Percentiles rank a stretch among this genome's conserved stretches.
Evolutionary conservation across 2,797 vertebrate species (phyloP).

Genomic region (Kryptopterus vitreolus): DNA sequence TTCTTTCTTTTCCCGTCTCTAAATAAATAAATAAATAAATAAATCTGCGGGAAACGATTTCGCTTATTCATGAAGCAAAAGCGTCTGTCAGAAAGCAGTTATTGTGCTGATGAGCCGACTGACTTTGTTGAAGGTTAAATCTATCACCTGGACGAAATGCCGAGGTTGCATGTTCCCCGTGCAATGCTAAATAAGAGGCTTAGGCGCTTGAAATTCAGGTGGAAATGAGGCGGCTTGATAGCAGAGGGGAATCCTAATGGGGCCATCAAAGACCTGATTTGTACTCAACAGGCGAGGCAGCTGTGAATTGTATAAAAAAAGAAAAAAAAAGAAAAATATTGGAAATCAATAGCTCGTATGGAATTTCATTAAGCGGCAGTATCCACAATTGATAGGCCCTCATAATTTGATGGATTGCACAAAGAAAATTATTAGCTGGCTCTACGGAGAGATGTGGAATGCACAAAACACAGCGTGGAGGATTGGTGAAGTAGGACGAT

Average conservation of each 20-base stretch:
- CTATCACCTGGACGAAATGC: conserved; percentile 71
- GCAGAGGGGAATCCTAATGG: conserved; percentile 95
- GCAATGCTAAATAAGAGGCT: conserved; percentile 87
- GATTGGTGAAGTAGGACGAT: conserved; percentile 90
- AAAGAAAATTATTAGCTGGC: conserved; percentile 98
- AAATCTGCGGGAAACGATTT: conserved; percentile 9
- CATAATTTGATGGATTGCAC: conserved; percentile 99
- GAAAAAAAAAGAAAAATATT: too few species aligned
- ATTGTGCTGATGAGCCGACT: conserved; percentile 33
- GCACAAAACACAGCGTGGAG: conserved; percentile 78
- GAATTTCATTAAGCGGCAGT: conserved; percentile 99
- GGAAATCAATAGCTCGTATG: conserved; percentile 98
- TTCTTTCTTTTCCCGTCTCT: too few species aligned
- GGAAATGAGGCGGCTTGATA: conserved; percentile 90
- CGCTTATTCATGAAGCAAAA: conserved; percentile 23
- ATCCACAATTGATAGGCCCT: conserved; percentile 98
- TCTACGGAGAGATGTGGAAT: conserved; percentile 83
- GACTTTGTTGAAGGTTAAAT: conserved; percentile 58
- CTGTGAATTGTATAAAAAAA: conserved; percentile 96
- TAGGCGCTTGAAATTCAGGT: conserved; percentile 90
- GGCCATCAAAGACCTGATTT: conserved; percentile 95
- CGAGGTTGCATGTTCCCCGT: conserved; percentile 81
- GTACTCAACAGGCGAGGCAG: conserved; percentile 91
- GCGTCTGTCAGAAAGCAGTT: conserved; percentile 40
- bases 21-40: not conserved